phyloP scores from a whole-genome alignment of 2,797 vertebrate species.

The Eupleurogrammus muticus region DNA sequence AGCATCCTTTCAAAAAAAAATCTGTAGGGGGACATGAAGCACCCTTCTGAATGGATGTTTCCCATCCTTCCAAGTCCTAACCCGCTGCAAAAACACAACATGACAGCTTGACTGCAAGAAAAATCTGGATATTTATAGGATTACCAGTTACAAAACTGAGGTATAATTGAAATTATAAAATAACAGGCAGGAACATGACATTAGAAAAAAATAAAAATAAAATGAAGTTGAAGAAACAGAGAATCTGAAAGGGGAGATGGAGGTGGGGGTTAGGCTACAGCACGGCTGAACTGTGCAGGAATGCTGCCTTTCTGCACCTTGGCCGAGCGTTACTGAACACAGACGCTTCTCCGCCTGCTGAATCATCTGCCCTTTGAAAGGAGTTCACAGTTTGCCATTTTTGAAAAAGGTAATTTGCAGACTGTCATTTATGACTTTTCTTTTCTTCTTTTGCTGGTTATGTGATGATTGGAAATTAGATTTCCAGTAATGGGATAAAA shows the following conservation, averaged over 20 bases:
- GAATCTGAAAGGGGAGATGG: constrained; percentile 15
- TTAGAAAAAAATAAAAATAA: neutral
- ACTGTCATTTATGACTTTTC: constrained; percentile 30
- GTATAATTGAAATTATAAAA: too few relatives aligned
- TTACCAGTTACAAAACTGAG: too few relatives aligned
- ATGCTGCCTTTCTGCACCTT: constrained; percentile 35
- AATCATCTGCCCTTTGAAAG: constrained; percentile 53
- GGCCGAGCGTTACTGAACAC: constrained; percentile 38
- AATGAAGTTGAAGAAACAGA: neutral
- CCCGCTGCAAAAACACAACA: too few relatives aligned
- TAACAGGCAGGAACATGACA: too few relatives aligned
- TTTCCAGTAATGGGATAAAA: constrained; percentile 7
- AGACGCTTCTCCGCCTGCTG: constrained; percentile 17
- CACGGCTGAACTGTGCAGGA: constrained; percentile 30
- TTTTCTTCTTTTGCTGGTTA: constrained; percentile 2
- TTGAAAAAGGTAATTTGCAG: constrained; percentile 43
- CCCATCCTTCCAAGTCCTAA: too few relatives aligned
- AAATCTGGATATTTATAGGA: too few relatives aligned
- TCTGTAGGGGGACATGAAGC: too few relatives aligned
- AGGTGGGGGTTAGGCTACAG: constrained; percentile 38
- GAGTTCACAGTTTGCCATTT: constrained; percentile 37
- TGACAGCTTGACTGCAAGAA: too few relatives aligned
- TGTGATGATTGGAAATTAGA: constrained; percentile 26
- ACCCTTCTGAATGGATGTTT: neutral
- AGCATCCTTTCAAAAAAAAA: too few relatives aligned